Evolutionary conservation across 2,797 vertebrate species (phyloP).

Genomic region (Oreortyx pictus): DNA sequence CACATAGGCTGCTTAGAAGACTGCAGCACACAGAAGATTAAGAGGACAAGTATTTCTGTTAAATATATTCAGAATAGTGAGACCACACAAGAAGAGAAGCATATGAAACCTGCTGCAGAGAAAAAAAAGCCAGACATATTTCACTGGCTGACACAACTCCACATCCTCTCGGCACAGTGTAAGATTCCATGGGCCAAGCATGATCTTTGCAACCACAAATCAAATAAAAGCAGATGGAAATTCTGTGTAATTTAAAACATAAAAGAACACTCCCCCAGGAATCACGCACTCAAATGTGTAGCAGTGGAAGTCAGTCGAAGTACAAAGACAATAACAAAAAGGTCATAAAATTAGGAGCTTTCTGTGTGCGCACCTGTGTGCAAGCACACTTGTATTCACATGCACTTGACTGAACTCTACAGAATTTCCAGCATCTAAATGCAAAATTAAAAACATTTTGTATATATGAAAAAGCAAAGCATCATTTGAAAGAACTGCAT

Average conservation of each 20-base stretch:
- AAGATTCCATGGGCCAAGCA: constrained; percentile 80
- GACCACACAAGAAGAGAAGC: constrained; percentile 82
- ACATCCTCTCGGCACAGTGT: constrained; percentile 82
- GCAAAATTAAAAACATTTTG: not conserved
- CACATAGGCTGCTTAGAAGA: constrained; percentile 55
- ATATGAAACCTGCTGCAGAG: constrained; percentile 71
- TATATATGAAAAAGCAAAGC: not conserved
- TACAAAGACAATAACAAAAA: not conserved
- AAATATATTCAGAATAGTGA: constrained; percentile 62
- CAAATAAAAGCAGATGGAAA: constrained; percentile 86
- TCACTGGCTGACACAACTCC: constrained; percentile 85
- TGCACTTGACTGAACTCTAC: not conserved
- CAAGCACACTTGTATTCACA: not conserved
- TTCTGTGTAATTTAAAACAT: constrained; percentile 74
- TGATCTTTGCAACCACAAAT: constrained; percentile 83
- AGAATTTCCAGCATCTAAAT: not conserved
- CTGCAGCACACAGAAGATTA: constrained; percentile 66
- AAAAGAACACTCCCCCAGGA: constrained; percentile 64
- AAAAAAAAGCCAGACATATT: constrained; percentile 79
- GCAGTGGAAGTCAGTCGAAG: constrained; percentile 36
- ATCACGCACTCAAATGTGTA: constrained; percentile 59
- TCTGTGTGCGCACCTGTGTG: not conserved
- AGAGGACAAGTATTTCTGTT: constrained; percentile 65
- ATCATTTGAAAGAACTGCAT: not conserved
- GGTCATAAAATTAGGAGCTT: not conserved